Conservation (phyloP, 2,888 invertebrate genomes). For the Andrena flavipes region DNA sequence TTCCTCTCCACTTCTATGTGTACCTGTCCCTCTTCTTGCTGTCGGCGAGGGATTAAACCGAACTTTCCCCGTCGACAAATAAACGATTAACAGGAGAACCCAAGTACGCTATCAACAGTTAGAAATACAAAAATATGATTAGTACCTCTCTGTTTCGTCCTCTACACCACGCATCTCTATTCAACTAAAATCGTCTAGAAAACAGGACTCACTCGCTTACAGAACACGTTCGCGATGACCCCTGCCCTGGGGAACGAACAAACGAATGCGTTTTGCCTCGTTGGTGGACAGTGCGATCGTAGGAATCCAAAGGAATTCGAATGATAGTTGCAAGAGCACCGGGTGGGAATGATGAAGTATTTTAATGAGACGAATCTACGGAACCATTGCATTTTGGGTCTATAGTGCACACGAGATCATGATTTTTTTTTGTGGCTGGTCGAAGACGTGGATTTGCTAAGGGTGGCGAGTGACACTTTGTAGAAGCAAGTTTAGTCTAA, state of each 20-base stretch:
- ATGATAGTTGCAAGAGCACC: too few relatives aligned
- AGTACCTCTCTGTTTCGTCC: conserved; percentile 38
- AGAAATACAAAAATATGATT: conserved; percentile 65
- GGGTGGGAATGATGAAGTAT: too few relatives aligned
- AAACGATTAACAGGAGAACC: conserved; percentile 46
- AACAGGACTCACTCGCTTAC: conserved; percentile 27
- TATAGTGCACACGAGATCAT: too few relatives aligned
- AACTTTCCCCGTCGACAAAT: conserved; percentile 43
- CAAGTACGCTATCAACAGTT: conserved; percentile 45
- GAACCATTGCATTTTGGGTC: too few relatives aligned
- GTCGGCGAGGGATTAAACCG: conserved; percentile 33
- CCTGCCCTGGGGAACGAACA: conserved; percentile 14
- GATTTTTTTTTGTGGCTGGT: too few relatives aligned
- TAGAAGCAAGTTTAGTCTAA: too few relatives aligned
- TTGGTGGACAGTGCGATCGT: conserved; percentile 34
- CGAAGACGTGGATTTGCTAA: too few relatives aligned
- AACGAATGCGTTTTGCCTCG: conserved; percentile 6
- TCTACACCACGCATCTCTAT: conserved; percentile 22
- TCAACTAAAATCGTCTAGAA: conserved; percentile 44
- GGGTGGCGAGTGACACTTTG: too few relatives aligned
- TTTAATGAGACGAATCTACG: too few relatives aligned
- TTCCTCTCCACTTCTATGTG: background rate
- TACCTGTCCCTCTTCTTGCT: background rate
- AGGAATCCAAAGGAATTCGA: background rate
- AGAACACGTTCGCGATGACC: conserved; percentile 26